Evolutionary conservation across 2,888 invertebrate genomes (phyloP).

Genomic region (Ophion obscuratus): DNA sequence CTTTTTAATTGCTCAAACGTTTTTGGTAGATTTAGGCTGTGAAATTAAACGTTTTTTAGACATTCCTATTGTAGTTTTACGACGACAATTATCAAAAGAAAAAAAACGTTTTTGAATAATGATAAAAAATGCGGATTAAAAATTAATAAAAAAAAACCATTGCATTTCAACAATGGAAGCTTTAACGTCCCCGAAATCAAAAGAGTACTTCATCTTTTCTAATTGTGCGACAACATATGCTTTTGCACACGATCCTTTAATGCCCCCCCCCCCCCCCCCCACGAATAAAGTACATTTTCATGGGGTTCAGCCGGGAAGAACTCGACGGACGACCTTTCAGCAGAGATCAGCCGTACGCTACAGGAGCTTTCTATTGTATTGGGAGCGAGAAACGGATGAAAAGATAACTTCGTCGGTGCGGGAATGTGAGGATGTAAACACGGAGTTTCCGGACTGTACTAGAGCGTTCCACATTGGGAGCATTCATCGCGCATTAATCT

Average conservation of each 20-base stretch:
- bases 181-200: not conserved
- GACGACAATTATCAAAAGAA: not conserved
- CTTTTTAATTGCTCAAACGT: no score
- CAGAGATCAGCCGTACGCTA: constrained; percentile 55
- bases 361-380: constrained; percentile 58
- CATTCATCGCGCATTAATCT: constrained; percentile 64
- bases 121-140: not conserved
- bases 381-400: constrained; percentile 52
- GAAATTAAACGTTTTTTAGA: no score
- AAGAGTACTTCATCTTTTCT: not conserved
- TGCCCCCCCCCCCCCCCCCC: constrained; percentile 9
- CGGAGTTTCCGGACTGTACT: constrained; percentile 3
- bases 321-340: constrained; percentile 55
- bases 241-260: constrained; percentile 16
- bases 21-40: no score
- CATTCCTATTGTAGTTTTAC: no score
- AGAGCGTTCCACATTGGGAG: constrained; percentile 60
- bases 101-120: not conserved
- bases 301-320: constrained; percentile 28
- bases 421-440: constrained; percentile 23
- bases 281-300: constrained; percentile 56
- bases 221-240: constrained; percentile 15
- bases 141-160: no score
- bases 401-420: constrained; percentile 52
- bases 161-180: no score